Base-by-base conservation (phyloP, 2,797 vertebrate genomes). In the Anolis apletophallus region DNA sequence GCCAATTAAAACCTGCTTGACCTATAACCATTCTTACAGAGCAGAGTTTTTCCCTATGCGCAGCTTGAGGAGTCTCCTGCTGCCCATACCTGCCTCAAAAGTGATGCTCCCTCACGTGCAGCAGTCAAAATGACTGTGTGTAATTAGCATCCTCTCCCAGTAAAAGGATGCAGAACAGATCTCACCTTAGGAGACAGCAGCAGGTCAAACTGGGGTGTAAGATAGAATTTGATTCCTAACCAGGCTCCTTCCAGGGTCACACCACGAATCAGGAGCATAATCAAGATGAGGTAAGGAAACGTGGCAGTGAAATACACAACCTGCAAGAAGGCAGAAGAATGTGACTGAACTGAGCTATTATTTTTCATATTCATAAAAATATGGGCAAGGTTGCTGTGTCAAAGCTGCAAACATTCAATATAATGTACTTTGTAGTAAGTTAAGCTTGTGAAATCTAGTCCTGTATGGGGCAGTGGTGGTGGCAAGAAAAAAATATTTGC, bases 221-320 rank as follows among this genome's bases (percentile, higher is more conserved):
- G 96, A 89, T 97, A 97, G 94, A 97, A 97, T 85, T 69, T 95
- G 90, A 97, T 95, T 75, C 97, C 97, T 86, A 96, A 96, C 97
- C 97, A 97, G 84, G 97, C 97, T 81, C 97, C 97, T 0, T 97
- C 95, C 84, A 97, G 91, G 1, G 97, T 97, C 87, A 97, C 95
- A 0, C 97, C 97, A 0, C 97, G 96, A 68, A 97, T 91, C 2
- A 97, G 93, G 89, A 97, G 92, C 97, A 97, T 97, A 92, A 97
- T 68, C 83, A 97, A 93, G 91, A 97, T 97, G 94, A 97, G 91
- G 88, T 97, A 97, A 0, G 97, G 97, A 93, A 97, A 97, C 1
- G 97, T 97, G 90, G 97, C 97, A 0, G 97, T 97, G 94, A 97
- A 97, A 71, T 97, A 97, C 46, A 97, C 97, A 0, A 97, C 97